A percentile compares a stretch with the other conserved stretches of the same genome.
Evolutionary conservation across 1,140 invertebrate species (phyloP).

Genomic region (Zaprionus africanus): DNA sequence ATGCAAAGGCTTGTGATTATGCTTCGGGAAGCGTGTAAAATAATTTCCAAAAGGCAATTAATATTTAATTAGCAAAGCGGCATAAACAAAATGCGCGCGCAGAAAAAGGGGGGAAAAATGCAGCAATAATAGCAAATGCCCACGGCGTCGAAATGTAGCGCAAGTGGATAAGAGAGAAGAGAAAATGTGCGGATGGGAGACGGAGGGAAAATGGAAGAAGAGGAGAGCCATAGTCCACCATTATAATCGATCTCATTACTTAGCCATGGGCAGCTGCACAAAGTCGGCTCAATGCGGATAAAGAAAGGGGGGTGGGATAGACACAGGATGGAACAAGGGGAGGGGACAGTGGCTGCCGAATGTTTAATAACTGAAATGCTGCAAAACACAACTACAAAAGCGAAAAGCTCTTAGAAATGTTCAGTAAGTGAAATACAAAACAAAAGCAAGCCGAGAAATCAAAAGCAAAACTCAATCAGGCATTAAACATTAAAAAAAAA

Average conservation of each 20-base stretch:
- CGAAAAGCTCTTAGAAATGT: constrained; percentile 61
- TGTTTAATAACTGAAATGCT: constrained; percentile 76
- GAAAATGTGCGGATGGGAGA: constrained; percentile 20
- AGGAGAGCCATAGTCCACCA: constrained; percentile 25
- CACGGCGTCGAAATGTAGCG: constrained; percentile 45
- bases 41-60: constrained; percentile 49
- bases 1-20: neutral
- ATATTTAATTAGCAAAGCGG: constrained; percentile 70
- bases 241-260: constrained; percentile 78
- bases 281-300: constrained; percentile 36
- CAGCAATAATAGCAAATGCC: constrained; percentile 45
- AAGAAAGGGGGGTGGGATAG: neutral
- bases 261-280: constrained; percentile 65
- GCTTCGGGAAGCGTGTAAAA: constrained; percentile 34
- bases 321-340: neutral
- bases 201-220: constrained; percentile 37
- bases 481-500: constrained; percentile 73
- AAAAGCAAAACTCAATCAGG: constrained; percentile 79
- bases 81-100: constrained; percentile 27
- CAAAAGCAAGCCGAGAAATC: constrained; percentile 60
- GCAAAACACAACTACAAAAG: constrained; percentile 69
- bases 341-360: constrained; percentile 36
- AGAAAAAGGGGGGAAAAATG: constrained; percentile 36
- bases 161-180: constrained; percentile 41
- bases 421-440: constrained; percentile 52